A percentile compares a stretch with the other conserved stretches of the same genome.
Evolutionary conservation across 2,888 invertebrate species (phyloP).

Genomic region (Crossocerus cetratus): DNA sequence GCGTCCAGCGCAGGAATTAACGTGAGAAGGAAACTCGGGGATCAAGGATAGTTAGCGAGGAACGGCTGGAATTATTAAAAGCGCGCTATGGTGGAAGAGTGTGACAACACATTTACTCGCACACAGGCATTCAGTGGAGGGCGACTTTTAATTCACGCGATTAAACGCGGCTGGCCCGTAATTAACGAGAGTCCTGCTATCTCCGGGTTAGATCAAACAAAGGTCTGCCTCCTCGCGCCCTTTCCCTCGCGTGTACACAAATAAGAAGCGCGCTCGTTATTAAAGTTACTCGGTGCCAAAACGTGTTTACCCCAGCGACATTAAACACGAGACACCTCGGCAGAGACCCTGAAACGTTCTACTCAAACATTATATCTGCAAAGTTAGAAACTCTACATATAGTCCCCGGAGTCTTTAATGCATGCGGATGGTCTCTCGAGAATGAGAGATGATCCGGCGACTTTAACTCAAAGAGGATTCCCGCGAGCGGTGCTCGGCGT

Average conservation of each 20-base stretch:
- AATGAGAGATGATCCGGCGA: too few relatives aligned
- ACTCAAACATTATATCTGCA: too few relatives aligned
- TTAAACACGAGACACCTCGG: too few relatives aligned
- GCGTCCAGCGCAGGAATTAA: neutral
- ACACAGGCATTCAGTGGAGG: neutral
- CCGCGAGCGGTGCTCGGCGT: too few relatives aligned
- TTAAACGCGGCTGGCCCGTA: slow-evolving; percentile 1
- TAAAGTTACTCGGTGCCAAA: neutral
- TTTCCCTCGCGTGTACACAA: neutral
- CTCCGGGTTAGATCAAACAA: slow-evolving; percentile 1
- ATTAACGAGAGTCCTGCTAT: neutral
- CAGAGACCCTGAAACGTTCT: too few relatives aligned
- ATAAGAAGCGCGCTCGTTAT: neutral
- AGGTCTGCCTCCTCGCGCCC: neutral
- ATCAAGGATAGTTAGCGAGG: neutral
- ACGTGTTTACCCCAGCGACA: neutral
- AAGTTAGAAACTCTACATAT: too few relatives aligned
- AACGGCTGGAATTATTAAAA: slow-evolving; percentile 2
- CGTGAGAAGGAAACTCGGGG: neutral
- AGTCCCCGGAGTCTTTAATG: too few relatives aligned
- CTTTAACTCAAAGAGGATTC: too few relatives aligned
- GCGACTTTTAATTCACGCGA: slow-evolving; percentile 12
- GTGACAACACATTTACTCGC: neutral
- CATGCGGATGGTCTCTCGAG: too few relatives aligned
- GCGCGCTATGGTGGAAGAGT: neutral